These are phyloP conservation scores for Theretra japonica DNA, from an alignment of 2,888 invertebrate genomes.

Conservation along the genomic window DNA sequence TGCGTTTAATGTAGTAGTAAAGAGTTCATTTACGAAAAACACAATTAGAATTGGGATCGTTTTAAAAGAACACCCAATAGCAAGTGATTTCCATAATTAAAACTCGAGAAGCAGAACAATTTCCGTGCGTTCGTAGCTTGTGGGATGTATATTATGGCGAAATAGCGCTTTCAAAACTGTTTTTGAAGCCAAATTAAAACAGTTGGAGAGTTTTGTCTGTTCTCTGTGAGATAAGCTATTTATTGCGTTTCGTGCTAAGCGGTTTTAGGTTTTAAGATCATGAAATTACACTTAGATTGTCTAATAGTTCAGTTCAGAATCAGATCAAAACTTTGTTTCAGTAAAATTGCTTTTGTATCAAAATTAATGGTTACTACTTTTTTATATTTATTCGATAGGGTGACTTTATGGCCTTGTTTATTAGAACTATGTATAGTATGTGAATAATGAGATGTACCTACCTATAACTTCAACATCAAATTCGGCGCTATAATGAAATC, in stretches of 20 bases:
- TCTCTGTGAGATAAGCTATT: conserved; percentile 47
- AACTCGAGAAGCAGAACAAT: neutral
- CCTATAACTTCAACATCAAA: no score
- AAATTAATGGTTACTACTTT: no score
- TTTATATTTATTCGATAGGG: no score
- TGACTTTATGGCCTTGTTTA: no score
- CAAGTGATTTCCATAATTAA: conserved; percentile 9
- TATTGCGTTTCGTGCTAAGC: conserved; percentile 20
- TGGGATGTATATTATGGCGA: conserved; percentile 19
- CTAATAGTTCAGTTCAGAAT: conserved; percentile 1
- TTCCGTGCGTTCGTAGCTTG: conserved; percentile 14
- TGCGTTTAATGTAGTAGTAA: no score
- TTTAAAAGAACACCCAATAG: neutral
- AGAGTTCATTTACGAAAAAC: neutral
- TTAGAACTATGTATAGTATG: no score
- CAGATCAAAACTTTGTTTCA: neutral
- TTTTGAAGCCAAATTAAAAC: conserved; percentile 56
- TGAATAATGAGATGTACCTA: no score
- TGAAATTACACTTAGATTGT: conserved; percentile 4
- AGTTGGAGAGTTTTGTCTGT: conserved; percentile 50
- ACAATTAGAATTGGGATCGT: neutral
- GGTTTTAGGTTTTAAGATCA: conserved; percentile 11
- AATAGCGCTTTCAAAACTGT: conserved; percentile 41
- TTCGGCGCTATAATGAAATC: no score
- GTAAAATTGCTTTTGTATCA: neutral